These are phyloP conservation scores for Lepidurus packardi DNA, from an alignment of 1,140 invertebrate species.

Conservation along the genomic window DNA sequence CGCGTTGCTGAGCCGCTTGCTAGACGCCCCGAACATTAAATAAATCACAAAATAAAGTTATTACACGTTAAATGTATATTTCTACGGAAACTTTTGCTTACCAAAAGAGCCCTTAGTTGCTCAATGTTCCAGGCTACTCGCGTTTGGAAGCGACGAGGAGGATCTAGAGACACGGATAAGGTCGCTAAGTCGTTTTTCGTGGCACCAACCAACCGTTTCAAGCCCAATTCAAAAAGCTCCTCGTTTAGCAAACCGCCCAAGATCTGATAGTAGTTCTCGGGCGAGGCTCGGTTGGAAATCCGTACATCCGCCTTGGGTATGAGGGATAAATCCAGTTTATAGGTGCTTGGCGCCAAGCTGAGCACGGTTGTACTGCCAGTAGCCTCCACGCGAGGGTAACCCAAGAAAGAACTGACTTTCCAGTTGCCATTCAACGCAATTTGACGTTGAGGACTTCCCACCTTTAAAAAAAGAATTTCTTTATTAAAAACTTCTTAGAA, in stretches of 20 bases:
- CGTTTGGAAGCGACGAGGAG: constrained; percentile 61
- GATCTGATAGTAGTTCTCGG: constrained; percentile 32
- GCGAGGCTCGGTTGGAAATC: constrained; percentile 30
- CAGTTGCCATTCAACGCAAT: constrained; percentile 22
- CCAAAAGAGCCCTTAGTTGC: constrained; percentile 54
- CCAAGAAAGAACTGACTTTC: constrained; percentile 22
- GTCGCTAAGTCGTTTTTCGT: constrained; percentile 50
- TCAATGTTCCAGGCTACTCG: constrained; percentile 58
- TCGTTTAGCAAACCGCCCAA: constrained; percentile 32
- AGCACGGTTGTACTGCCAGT: constrained; percentile 26
- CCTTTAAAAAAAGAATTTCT: neutral
- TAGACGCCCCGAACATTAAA: neutral
- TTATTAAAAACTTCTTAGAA: neutral
- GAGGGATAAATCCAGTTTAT: constrained; percentile 22
- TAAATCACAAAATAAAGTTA: neutral
- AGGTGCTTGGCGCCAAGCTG: constrained; percentile 29
- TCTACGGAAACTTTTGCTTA: neutral
- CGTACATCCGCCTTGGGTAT: constrained; percentile 26
- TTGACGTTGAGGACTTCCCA: constrained; percentile 30
- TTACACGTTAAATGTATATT: neutral
- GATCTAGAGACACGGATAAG: constrained; percentile 55
- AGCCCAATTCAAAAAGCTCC: constrained; percentile 28
- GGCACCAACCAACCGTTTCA: constrained; percentile 19
- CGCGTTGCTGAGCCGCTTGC: neutral
- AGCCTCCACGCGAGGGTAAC: neutral